A percentile compares a stretch with the other conserved stretches of the same genome.
Evolutionary conservation across 2,113 vertebrate species (phyloP).

Genomic region (Eupsittula cactorum): DNA sequence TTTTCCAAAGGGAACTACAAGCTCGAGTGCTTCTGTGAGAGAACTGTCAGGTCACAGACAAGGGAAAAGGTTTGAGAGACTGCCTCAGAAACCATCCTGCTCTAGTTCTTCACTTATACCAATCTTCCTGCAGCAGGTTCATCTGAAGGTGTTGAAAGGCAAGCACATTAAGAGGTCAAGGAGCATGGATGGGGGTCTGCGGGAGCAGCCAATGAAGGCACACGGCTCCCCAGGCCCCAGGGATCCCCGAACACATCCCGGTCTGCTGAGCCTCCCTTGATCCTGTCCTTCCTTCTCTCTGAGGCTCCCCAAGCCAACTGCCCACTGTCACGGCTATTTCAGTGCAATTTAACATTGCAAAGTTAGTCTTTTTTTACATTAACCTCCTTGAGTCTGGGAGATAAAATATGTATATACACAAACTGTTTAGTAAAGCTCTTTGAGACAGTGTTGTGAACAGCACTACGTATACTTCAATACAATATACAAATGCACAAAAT

Average conservation of each 20-base stretch:
- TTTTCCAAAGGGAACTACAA: neutral
- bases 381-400: neutral
- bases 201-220: neutral
- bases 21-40: neutral
- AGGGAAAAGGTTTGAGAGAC: neutral
- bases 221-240: neutral
- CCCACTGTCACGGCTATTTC: neutral
- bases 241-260: neutral
- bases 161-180: neutral
- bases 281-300: neutral
- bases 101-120: accelerated
- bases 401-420: neutral
- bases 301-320: neutral
- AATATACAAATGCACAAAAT: slow-evolving; percentile 67
- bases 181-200: neutral
- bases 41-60: neutral
- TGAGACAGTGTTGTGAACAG: slow-evolving; percentile 60
- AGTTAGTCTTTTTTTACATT: neutral
- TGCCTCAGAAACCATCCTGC: neutral
- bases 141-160: neutral
- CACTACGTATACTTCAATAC: slow-evolving; percentile 42
- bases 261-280: neutral
- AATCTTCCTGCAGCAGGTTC: neutral
- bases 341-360: slow-evolving; percentile 21
- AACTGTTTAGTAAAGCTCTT: slow-evolving; percentile 58